Conservation (phyloP, 2,113 vertebrate species). For the Colinus virginianus region DNA sequence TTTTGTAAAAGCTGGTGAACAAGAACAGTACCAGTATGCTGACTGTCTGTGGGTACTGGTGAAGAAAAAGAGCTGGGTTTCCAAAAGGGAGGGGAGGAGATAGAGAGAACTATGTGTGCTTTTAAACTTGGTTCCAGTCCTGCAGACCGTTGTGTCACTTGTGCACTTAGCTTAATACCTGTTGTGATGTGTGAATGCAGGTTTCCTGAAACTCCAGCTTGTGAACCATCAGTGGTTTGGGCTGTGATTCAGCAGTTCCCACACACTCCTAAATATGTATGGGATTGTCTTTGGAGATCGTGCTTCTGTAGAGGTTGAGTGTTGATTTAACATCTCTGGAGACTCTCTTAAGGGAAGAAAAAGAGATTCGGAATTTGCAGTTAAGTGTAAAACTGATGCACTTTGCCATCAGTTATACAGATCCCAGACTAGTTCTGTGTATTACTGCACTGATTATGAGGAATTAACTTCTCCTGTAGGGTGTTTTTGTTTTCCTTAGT, state of each 20-base stretch:
- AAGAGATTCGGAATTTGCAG: background rate
- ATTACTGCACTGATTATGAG: background rate
- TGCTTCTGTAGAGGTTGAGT: background rate
- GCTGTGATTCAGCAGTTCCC: too few relatives aligned
- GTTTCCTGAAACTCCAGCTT: background rate
- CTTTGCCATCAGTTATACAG: background rate
- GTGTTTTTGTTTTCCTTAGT: too few relatives aligned
- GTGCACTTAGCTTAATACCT: background rate
- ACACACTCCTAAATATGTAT: background rate
- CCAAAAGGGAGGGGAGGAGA: background rate
- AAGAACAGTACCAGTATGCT: conserved; percentile 33
- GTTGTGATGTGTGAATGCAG: background rate
- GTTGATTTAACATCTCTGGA: background rate
- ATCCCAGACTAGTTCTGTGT: background rate
- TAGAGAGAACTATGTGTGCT: background rate
- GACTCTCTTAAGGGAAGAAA: background rate
- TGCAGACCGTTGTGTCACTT: conserved; percentile 13
- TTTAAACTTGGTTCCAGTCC: conserved; percentile 43
- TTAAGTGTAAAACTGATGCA: background rate
- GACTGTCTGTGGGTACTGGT: conserved; percentile 36
- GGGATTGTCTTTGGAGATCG: background rate
- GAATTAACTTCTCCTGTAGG: too few relatives aligned
- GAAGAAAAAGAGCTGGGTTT: background rate
- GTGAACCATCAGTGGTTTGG: background rate
- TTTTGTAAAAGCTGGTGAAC: background rate